Percentiles rank a stretch among this genome's conserved stretches.
Evolutionary conservation across 2,113 vertebrate genomes (phyloP).

Genomic region (Urocynchramus pylzowi): DNA sequence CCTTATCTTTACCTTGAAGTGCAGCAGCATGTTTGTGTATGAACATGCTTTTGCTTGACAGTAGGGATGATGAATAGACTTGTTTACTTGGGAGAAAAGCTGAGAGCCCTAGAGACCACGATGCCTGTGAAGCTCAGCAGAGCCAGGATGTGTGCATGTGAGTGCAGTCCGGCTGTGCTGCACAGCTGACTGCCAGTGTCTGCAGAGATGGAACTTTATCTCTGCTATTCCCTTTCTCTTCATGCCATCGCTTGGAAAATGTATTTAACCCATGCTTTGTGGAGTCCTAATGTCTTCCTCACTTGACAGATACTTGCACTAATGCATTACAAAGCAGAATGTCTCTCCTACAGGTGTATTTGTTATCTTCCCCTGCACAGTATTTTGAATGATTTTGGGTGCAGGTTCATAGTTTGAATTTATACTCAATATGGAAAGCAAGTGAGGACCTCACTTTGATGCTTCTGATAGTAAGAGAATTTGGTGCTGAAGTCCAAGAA

Average conservation of each 20-base stretch:
- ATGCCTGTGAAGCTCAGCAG: not conserved
- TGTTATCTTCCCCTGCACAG: not conserved
- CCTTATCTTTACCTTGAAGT: conserved; percentile 36
- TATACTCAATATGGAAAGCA: not conserved
- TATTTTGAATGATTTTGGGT: not conserved
- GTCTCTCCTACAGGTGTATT: not conserved
- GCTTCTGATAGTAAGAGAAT: not conserved
- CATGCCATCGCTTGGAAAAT: accelerated
- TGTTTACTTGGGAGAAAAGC: not conserved
- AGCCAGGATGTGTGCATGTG: not conserved
- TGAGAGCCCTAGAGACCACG: not conserved
- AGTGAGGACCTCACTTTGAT: not conserved
- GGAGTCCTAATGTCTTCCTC: not conserved
- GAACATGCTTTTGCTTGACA: not conserved
- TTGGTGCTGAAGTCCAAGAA: not conserved
- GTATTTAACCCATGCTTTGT: not conserved
- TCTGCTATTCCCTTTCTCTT: not conserved
- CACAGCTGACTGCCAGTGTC: not conserved
- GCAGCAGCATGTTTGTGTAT: not conserved
- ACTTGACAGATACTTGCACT: not conserved
- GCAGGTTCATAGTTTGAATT: not conserved
- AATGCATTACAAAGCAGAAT: not conserved
- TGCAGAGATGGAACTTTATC: not conserved
- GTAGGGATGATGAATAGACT: not conserved
- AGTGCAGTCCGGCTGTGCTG: not conserved